Conservation (phyloP, 2,797 vertebrate species). For the Alca torda region DNA sequence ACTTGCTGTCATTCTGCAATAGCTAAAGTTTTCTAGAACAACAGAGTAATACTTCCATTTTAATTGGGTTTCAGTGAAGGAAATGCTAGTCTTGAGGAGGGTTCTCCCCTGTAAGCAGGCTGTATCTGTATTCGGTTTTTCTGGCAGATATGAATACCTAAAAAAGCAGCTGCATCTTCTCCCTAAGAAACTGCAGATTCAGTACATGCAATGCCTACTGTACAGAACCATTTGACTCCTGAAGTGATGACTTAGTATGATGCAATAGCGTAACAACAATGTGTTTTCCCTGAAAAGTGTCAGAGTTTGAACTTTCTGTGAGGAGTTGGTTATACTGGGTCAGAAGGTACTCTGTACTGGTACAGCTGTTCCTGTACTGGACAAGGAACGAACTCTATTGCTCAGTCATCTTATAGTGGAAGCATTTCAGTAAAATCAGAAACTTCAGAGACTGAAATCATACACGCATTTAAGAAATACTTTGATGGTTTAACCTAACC, state of each 20-base stretch:
- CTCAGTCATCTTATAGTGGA: not conserved
- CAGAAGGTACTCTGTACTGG: not conserved
- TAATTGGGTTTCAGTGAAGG: not conserved
- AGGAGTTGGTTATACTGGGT: not conserved
- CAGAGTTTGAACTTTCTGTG: not conserved
- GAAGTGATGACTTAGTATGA: not conserved
- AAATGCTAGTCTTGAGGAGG: not conserved
- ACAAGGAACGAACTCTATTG: not conserved
- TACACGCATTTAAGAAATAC: not conserved
- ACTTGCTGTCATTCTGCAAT: not conserved
- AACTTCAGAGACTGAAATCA: not conserved
- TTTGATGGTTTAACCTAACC: not conserved
- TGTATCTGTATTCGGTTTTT: not conserved
- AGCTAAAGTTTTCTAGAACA: not conserved
- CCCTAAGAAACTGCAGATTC: not conserved
- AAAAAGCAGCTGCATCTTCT: not conserved
- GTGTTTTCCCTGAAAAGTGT: not conserved
- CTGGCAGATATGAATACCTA: not conserved
- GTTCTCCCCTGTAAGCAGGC: not conserved
- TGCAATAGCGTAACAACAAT: not conserved
- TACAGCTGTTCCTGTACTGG: not conserved
- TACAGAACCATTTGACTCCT: not conserved
- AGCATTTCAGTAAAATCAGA: not conserved
- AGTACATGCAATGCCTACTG: not conserved
- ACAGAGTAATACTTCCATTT: not conserved